These are phyloP conservation scores for Gymnothorax javanicus DNA, from an alignment of 2,797 vertebrate species.

Conservation along the genomic window DNA sequence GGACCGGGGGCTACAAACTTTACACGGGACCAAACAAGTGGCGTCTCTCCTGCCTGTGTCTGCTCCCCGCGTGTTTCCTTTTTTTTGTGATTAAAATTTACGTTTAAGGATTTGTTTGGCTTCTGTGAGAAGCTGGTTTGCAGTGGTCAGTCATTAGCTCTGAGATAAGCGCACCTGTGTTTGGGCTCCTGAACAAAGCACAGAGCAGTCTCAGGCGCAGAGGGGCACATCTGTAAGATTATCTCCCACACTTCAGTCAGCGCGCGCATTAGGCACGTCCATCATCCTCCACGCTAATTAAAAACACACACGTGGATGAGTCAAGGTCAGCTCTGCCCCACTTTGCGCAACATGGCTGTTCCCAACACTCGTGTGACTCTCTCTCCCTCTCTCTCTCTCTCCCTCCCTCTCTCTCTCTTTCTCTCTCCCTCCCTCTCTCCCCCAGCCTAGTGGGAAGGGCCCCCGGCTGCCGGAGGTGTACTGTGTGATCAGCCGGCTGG, in stretches of 20 bases:
- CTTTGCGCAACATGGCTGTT: not conserved
- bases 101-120: conserved; percentile 39
- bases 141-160: not conserved
- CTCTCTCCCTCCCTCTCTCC: conserved; percentile 9
- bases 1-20: conserved; percentile 56
- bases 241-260: not conserved
- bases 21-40: conserved; percentile 78
- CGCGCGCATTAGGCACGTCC: not conserved
- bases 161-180: conserved; percentile 14
- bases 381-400: not conserved
- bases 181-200: not conserved
- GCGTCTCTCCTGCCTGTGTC: conserved; percentile 32
- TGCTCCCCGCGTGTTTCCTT: not conserved
- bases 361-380: not conserved
- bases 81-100: not conserved
- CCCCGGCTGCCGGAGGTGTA: conserved; percentile 95
- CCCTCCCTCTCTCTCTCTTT: not conserved
- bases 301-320: not conserved
- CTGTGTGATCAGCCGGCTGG: conserved; percentile 96
- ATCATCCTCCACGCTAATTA: not conserved
- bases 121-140: conserved; percentile 20
- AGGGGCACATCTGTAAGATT: not conserved
- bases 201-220: not conserved
- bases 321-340: not conserved
- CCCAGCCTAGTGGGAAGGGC: conserved; percentile 87